phyloP scores from a whole-genome alignment of 2,797 vertebrate genomes.

The Holocentrus rufus region DNA sequence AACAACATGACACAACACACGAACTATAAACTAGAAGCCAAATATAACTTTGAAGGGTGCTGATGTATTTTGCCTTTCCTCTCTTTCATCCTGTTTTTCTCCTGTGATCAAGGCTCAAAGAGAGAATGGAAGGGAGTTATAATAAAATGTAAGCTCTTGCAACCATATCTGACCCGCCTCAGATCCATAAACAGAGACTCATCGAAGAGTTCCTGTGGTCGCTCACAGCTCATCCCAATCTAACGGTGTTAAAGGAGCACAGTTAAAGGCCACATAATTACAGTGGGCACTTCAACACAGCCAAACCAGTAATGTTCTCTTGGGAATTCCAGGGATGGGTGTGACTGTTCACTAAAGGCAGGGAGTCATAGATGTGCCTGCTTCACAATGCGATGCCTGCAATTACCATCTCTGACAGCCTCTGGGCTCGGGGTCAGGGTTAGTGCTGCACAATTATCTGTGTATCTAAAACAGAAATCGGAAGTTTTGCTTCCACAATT shows the following conservation, averaged over 20 bases:
- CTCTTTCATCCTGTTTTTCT: conserved; percentile 6
- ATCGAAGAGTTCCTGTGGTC: conserved; percentile 49
- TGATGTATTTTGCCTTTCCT: background rate
- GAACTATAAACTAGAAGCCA: too few species aligned
- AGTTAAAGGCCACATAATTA: conserved; percentile 82
- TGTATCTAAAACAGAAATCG: conserved; percentile 10
- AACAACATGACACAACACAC: too few species aligned
- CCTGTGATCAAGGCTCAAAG: background rate
- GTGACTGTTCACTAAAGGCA: conserved; percentile 80
- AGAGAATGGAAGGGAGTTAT: conserved; percentile 22
- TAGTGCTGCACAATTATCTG: conserved; percentile 49
- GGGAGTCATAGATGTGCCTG: conserved; percentile 74
- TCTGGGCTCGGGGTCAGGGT: conserved; percentile 63
- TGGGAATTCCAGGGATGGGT: conserved; percentile 82
- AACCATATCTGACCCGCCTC: conserved; percentile 32
- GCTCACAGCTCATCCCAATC: conserved; percentile 65
- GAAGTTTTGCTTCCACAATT: conserved; percentile 19
- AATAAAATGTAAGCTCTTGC: conserved; percentile 24
- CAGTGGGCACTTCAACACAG: conserved; percentile 74
- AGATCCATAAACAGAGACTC: conserved; percentile 50
- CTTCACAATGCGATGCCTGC: conserved; percentile 76
- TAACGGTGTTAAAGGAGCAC: conserved; percentile 75
- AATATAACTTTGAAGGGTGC: too few species aligned
- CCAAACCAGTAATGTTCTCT: conserved; percentile 81
- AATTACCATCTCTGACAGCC: conserved; percentile 75